A percentile compares a stretch with the other conserved stretches of the same genome.
Conservation (phyloP, 1,140 invertebrate species). For the Galendromus occidentalis region DNA sequence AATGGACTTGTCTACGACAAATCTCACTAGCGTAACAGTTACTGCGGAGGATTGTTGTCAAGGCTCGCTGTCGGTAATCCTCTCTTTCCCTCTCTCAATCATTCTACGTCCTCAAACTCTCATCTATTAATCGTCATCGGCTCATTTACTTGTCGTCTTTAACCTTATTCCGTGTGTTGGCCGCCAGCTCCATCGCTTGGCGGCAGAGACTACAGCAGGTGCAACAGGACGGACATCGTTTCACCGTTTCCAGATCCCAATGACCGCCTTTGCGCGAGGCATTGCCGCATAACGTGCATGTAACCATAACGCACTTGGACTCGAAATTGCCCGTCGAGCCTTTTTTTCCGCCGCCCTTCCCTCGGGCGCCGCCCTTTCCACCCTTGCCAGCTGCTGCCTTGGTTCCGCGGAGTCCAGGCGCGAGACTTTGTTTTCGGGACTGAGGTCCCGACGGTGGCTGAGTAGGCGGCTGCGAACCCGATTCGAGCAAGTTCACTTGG, state of each 20-base stretch:
- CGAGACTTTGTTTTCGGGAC: neutral
- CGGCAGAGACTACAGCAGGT: neutral
- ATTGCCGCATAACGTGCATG: slow-evolving; percentile 6
- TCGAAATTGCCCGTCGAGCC: slow-evolving; percentile 1
- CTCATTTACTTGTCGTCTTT: neutral
- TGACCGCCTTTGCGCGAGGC: neutral
- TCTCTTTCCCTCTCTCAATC: too few relatives aligned
- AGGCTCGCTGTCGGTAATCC: too few relatives aligned
- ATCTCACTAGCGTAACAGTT: too few relatives aligned
- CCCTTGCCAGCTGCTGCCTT: neutral
- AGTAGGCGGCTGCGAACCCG: neutral
- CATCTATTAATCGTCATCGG: too few relatives aligned
- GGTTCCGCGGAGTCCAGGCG: neutral
- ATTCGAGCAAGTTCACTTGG: neutral
- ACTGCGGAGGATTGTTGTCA: too few relatives aligned
- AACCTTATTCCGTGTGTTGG: slow-evolving; percentile 7
- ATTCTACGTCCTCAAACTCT: too few relatives aligned
- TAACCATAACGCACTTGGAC: neutral
- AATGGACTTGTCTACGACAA: too few relatives aligned
- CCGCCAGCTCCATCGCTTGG: neutral
- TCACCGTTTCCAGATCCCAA: slow-evolving; percentile 7
- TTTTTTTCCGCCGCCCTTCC: slow-evolving; percentile 4
- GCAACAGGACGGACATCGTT: slow-evolving; percentile 5
- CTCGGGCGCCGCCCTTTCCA: neutral
- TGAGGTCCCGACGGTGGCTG: neutral